Evolutionary conservation across 1,140 invertebrate genomes (phyloP), one percentile per base, ranked within the genome.

Genomic region (Choristoneura fumiferana): DNA sequence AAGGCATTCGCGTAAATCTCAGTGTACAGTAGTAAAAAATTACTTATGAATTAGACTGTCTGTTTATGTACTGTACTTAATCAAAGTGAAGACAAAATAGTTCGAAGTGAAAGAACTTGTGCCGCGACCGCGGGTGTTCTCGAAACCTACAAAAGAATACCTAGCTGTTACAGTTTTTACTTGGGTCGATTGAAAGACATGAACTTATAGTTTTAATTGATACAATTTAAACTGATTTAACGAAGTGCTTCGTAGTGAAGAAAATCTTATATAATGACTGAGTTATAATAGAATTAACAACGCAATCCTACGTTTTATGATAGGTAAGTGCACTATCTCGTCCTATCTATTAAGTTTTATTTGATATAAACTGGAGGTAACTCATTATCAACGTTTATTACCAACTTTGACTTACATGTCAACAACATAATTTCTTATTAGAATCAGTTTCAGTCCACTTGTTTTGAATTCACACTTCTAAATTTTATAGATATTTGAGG

Each of bases 301-400:
- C 18, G 40, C 17, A 12, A 17, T 49, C 22, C 61, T 40, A 58
- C 66, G 63, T 68, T 77, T 66, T 75, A 71, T 75, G 70, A 61
- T 71, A 72, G 68, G 69, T 73, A 69, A 72, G 71, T 74, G 61
- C 35, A 29, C 13, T 38, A 56, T 17, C n/a, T 56, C 8, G 22
- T n/a, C 15, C 5, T 49, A 29, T 49, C 43, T 49, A 29, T n/a
- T 33, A 29, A 33, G n/a, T n/a, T 18, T 9, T 0, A 43, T 17
- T 49, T 49, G 29, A 22, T 13, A 49, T 18, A 49, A 49, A 49
- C 43, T 5, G 22, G 43, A 49, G 43, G 43, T 49, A 49, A 49
- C 17, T 13, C 18, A 29, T 49, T 22, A 49, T 22, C 43, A 49
- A 49, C 40, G 22, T 29, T 29, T 29, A 29, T 29, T 29, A 29